phyloP scores from a whole-genome alignment of 2,113 vertebrate genomes.

The Cichladusa arquata region DNA sequence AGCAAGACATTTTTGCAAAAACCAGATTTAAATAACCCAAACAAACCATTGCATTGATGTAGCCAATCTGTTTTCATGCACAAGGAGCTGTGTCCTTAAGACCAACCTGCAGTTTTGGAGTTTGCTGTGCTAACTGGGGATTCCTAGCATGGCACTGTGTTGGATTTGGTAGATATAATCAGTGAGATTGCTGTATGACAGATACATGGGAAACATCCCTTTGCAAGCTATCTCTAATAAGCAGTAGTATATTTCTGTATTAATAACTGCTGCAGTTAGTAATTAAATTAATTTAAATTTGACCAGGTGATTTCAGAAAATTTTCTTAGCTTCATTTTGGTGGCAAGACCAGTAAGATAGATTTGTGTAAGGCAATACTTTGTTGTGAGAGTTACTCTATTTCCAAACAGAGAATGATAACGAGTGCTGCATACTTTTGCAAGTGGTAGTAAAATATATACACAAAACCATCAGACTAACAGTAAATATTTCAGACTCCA shows the following conservation, averaged over 20 bases:
- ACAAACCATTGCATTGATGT: rapidly evolving
- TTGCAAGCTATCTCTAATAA: neutral
- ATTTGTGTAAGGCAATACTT: neutral
- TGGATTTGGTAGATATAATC: neutral
- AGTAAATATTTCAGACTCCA: neutral
- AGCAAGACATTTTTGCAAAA: neutral
- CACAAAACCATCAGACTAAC: neutral
- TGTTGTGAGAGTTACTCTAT: neutral
- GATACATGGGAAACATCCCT: neutral
- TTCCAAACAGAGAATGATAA: neutral
- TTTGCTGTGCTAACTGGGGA: neutral
- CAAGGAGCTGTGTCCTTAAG: neutral
- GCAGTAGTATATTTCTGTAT: neutral
- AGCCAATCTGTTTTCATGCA: neutral
- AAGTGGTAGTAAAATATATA: neutral
- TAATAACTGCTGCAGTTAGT: neutral
- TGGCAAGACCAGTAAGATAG: neutral
- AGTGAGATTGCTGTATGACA: neutral
- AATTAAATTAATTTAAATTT: neutral
- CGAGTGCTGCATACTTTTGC: neutral
- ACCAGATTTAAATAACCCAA: neutral
- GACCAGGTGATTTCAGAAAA: neutral
- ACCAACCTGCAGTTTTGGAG: neutral
- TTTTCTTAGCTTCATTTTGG: neutral
- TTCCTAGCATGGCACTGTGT: neutral